phyloP scores from a whole-genome alignment of 1,140 invertebrate genomes.

The Trialeurodes vaporariorum region DNA sequence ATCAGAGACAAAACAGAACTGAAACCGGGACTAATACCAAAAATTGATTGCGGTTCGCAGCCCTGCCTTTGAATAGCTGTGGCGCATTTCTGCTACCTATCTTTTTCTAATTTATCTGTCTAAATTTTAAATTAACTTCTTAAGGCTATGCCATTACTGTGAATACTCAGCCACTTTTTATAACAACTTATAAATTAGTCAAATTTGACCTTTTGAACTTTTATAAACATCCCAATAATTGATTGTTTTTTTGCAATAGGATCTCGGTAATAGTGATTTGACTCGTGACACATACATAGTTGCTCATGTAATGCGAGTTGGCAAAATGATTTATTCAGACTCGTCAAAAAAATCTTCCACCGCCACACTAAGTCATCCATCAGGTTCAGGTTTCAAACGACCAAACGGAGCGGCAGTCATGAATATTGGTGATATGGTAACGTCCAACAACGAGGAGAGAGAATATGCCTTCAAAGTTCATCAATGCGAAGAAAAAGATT shows the following conservation, averaged over 20 bases:
- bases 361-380: constrained; percentile 35
- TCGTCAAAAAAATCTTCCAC: constrained; percentile 47
- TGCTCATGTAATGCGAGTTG: constrained; percentile 76
- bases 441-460: constrained; percentile 40
- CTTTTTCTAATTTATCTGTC: too few species aligned
- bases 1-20: too few species aligned
- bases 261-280: constrained; percentile 67
- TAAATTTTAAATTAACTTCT: too few species aligned
- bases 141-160: too few species aligned
- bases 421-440: constrained; percentile 31
- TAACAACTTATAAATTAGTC: too few species aligned
- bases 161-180: too few species aligned
- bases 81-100: too few species aligned
- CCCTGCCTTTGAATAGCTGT: too few species aligned
- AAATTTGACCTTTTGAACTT: too few species aligned
- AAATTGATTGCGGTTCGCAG: too few species aligned
- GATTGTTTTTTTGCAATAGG: constrained; percentile 32
- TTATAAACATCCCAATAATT: constrained; percentile 3
- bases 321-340: constrained; percentile 73
- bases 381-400: constrained; percentile 45
- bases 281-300: constrained; percentile 72
- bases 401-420: constrained; percentile 77
- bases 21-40: too few species aligned
- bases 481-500: constrained; percentile 83
- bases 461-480: constrained; percentile 66